Base-by-base conservation (phyloP, 2,888 invertebrate genomes). In the Timandra comae region DNA sequence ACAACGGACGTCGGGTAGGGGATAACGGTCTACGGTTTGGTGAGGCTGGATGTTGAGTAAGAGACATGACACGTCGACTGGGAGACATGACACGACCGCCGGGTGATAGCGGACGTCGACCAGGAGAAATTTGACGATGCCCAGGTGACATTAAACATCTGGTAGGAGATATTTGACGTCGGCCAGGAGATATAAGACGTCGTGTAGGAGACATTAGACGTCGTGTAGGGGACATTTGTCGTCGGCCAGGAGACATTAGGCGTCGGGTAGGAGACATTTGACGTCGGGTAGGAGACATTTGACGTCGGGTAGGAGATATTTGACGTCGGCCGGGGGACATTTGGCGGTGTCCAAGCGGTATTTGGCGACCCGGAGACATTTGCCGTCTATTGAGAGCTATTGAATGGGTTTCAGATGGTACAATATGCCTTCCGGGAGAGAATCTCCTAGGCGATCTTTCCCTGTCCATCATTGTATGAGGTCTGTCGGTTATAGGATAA, bases 241-340 rank as follows among this genome's bases (percentile, higher is more conserved):
- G 45, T 1, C 43, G 53, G 1, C 45, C 8, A 0, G 48, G 60
- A 4, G 56, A 59, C 24, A 45, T 13, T 11, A 43, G 34, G 11
- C 52, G 44, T 0, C 43, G 52, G 4, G 56, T 3, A 2, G 54
- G 48, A 3, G 52, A 43, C 12, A 48, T 27, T 25, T 53, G 39
- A 6, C 53, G 41, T 1, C 35, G 48, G 3, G 46, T 48, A 3
- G 46, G 43, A 1, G 59, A 52, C 25, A 41, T 23, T 6, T 51
- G 12, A 1, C 51, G 43, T 1, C 38, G 47, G 0, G 43, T 7
- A 2, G 49, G 54, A 3, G 53, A 54, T 25, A 39, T 12, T 6
- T 5, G 6, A 2, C 51, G 25, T n/a, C 52, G 41, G 0, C 29
- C 49, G 1, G 7, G 38, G 0, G 45, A 41, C 1, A 38, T 9